Base-by-base conservation (phyloP, 1,140 invertebrate species). In the Papilio aristodemus region DNA sequence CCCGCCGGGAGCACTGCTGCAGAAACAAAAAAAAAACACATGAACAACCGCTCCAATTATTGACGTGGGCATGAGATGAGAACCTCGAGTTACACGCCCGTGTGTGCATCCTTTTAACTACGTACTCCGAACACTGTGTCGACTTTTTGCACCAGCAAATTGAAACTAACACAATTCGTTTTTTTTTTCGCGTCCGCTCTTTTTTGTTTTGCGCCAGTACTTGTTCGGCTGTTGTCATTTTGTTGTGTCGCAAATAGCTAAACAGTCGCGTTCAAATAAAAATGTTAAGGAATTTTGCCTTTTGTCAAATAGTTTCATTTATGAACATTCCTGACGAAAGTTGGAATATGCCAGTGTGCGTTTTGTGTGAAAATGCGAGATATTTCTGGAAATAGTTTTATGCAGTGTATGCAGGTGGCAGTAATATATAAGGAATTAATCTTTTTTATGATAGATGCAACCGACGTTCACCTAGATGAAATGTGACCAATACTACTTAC, bases 31-130 rank as follows among this genome's bases (percentile, higher is more conserved):
- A n/a, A 77, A 87, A 87, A 84, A 84, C 76, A 90, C 81, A 86
- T 88, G 84, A 90, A 88, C 86, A 85, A 85, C 85, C 77, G 83
- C 76, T 88, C 84, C 88, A 89, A 90, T 90, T 90, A 90, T 89
- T 89, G 86, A 87, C 85, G 87, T 87, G 80, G 78, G 77, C 81
- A 81, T 79, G 79, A 78, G 79, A 86, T 80, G 85, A 78, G 77
- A 79, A 75, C 77, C 70, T 72, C 72, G 54, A 77, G 77, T 75
- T 80, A 78, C 80, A 70, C 66, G 72, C 38, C 43, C 43, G 63
- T 66, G 72, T 70, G 66, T 71, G 66, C 68, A 67, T 68, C 36
- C 70, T 63, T 69, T 71, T 72, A 69, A 70, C 58, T 46, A 63
- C 58, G 54, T 43, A 63, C 38, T 43, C 11, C 17, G 32, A 5